Conservation (phyloP, 2,888 invertebrate genomes). For the Eutolmus rufibarbis region DNA sequence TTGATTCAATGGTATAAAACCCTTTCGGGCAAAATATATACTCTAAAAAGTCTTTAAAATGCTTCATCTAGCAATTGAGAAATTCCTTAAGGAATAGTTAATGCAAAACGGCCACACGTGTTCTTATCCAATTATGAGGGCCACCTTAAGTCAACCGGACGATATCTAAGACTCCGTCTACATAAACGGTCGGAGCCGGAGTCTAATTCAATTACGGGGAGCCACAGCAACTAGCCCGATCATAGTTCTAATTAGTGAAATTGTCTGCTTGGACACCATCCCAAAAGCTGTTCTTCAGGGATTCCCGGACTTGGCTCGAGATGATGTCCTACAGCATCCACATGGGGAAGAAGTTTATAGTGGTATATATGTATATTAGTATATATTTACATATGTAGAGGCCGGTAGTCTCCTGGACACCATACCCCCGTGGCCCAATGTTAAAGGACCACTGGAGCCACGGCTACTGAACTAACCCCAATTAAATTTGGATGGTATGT, state of each 20-base stretch:
- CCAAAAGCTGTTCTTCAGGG: background rate
- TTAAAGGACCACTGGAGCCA: slow-evolving; percentile 8
- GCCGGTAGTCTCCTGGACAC: slow-evolving; percentile 13
- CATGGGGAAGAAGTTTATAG: background rate
- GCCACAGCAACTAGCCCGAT: slow-evolving; percentile 47
- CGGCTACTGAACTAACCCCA: slow-evolving; percentile 25
- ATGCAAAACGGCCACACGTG: slow-evolving; percentile 3
- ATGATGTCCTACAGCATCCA: background rate
- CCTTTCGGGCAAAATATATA: background rate
- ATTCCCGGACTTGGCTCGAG: background rate
- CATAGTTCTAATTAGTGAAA: slow-evolving; percentile 47
- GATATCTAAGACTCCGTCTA: background rate
- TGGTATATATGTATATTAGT: background rate
- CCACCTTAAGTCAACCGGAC: slow-evolving; percentile 29
- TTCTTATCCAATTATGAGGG: slow-evolving; percentile 25
- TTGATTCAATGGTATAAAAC: background rate
- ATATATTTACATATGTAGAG: background rate
- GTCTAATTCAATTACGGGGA: slow-evolving; percentile 46
- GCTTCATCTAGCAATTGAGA: background rate
- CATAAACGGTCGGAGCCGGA: background rate
- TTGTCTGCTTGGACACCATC: slow-evolving; percentile 45
- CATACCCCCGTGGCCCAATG: background rate
- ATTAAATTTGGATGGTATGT: slow-evolving; percentile 34
- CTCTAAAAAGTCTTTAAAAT: background rate
- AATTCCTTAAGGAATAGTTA: slow-evolving; percentile 10